Evolutionary conservation across 2,888 invertebrate species (phyloP).

Genomic region (Mayetiola destructor): DNA sequence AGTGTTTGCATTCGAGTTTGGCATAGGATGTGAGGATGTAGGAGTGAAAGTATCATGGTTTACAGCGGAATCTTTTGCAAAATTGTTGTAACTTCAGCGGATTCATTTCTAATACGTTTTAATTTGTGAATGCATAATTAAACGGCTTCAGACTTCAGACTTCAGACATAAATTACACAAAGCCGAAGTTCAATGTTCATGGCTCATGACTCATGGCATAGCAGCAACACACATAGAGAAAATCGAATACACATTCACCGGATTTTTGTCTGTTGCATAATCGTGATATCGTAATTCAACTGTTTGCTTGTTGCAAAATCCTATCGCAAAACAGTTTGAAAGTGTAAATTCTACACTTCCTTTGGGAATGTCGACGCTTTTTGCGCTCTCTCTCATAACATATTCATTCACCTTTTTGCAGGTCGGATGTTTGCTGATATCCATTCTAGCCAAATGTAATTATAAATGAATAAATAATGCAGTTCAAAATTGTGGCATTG

Average conservation of each 20-base stretch:
- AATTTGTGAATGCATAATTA: slow-evolving; percentile 13
- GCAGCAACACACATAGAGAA: neutral
- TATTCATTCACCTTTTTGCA: too few relatives aligned
- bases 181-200: too few relatives aligned
- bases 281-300: neutral
- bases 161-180: too few relatives aligned
- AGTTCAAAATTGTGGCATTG: neutral
- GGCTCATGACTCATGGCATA: neutral
- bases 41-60: too few relatives aligned
- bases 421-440: too few relatives aligned
- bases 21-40: too few relatives aligned
- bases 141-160: too few relatives aligned
- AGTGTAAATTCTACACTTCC: neutral
- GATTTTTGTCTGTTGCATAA: neutral
- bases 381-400: neutral
- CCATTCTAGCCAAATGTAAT: slow-evolving; percentile 3
- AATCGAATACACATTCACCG: neutral
- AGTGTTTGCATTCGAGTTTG: too few relatives aligned
- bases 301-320: too few relatives aligned
- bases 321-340: neutral
- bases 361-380: neutral
- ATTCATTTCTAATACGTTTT: neutral
- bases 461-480: slow-evolving; percentile 4
- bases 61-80: too few relatives aligned
- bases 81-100: too few relatives aligned